phyloP scores from a whole-genome alignment of 2,888 invertebrate species.

The Azorinus chamasolen region DNA sequence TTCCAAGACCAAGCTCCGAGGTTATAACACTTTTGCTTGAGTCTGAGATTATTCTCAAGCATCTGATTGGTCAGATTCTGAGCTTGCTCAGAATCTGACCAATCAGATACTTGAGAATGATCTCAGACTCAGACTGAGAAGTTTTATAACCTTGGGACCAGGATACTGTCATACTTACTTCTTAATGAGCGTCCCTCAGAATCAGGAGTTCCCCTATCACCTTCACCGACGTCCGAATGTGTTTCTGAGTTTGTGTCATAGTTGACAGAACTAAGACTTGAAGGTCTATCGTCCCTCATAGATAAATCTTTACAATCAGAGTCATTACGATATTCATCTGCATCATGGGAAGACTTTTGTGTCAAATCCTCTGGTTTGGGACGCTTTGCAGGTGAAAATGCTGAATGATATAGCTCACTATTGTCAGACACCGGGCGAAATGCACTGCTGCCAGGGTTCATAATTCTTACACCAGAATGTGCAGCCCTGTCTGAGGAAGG shows the following conservation, averaged over 20 bases:
- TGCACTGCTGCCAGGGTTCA: slow-evolving; percentile 77
- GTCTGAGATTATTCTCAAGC: no score
- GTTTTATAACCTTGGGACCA: no score
- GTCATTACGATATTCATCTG: slow-evolving; percentile 54
- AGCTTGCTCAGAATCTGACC: no score
- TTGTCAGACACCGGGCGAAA: slow-evolving; percentile 76
- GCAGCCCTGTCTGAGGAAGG: slow-evolving; percentile 74
- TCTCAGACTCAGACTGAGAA: no score
- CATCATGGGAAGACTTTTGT: slow-evolving; percentile 39
- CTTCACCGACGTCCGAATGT: slow-evolving; percentile 78
- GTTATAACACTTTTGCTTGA: no score
- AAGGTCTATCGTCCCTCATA: slow-evolving; percentile 80
- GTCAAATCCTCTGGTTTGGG: slow-evolving; percentile 72
- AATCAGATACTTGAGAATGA: no score
- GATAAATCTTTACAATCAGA: slow-evolving; percentile 51
- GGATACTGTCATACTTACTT: slow-evolving; percentile 82
- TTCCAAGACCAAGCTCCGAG: no score
- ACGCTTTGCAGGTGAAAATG: slow-evolving; percentile 82
- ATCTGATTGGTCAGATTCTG: no score
- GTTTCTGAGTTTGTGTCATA: slow-evolving; percentile 80
- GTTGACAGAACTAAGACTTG: slow-evolving; percentile 77
- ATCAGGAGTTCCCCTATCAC: slow-evolving; percentile 80
- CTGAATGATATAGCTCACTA: slow-evolving; percentile 78
- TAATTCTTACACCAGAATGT: slow-evolving; percentile 72
- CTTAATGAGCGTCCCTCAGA: slow-evolving; percentile 79